phyloP scores from a whole-genome alignment of 2,113 vertebrate genomes.

The Potamarius usumacintae region DNA sequence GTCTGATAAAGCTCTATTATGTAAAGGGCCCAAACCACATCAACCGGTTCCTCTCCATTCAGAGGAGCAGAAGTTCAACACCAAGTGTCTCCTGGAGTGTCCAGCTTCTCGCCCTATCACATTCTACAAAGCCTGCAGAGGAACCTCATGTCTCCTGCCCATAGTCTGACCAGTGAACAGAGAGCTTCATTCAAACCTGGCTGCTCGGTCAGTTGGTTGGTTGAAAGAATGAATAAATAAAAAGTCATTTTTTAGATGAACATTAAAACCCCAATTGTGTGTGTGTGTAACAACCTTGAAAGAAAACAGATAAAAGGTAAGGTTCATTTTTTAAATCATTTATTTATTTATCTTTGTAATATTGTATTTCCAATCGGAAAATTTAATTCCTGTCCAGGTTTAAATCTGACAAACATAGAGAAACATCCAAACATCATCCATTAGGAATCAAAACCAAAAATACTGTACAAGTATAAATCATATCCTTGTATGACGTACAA shows the following conservation, averaged over 20 bases:
- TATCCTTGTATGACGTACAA: neutral
- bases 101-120: neutral
- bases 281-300: neutral
- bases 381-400: constrained; percentile 58
- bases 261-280: neutral
- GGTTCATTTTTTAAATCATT: constrained; percentile 49
- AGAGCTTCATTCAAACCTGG: neutral
- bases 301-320: neutral
- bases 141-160: neutral
- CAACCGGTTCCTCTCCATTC: neutral
- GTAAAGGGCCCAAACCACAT: neutral
- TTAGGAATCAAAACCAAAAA: neutral
- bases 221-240: too few species aligned
- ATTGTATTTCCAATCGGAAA: constrained; percentile 61
- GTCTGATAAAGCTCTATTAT: neutral
- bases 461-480: neutral
- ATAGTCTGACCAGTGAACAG: neutral
- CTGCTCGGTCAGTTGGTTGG: too few species aligned
- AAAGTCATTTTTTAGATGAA: neutral
- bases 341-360: constrained; percentile 71
- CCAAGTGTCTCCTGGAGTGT: neutral
- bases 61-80: neutral
- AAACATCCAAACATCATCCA: neutral
- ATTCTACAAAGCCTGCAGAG: neutral
- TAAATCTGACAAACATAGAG: constrained; percentile 35